These are phyloP conservation scores for Crocidura indochinensis DNA, from an alignment of 2,797 vertebrate genomes.

Conservation along the genomic window DNA sequence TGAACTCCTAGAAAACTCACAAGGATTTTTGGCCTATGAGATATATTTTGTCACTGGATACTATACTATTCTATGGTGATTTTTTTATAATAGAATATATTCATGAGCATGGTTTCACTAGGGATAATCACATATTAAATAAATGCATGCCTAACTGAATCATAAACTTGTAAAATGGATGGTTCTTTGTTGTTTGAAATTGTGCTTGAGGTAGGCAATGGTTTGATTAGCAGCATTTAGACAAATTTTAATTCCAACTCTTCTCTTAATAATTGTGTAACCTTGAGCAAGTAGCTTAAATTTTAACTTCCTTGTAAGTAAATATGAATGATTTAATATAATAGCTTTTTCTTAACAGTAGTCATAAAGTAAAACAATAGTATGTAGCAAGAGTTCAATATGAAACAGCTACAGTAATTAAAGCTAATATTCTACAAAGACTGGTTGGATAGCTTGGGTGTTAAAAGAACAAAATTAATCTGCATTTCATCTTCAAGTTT, in stretches of 20 bases:
- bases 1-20: background rate
- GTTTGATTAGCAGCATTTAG: conserved; percentile 33
- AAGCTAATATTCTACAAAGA: conserved; percentile 53
- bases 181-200: conserved; percentile 34
- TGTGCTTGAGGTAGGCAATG: conserved; percentile 58
- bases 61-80: conserved; percentile 48
- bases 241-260: conserved; percentile 45
- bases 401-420: conserved; percentile 41
- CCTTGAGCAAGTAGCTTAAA: conserved; percentile 40
- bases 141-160: conserved; percentile 47
- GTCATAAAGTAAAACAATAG: conserved; percentile 45
- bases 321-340: conserved; percentile 44
- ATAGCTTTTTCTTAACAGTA: conserved; percentile 49
- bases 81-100: conserved; percentile 52
- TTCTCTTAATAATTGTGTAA: conserved; percentile 66
- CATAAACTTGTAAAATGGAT: conserved; percentile 40
- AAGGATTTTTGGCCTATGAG: conserved; percentile 9
- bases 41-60: conserved; percentile 66
- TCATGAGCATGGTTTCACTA: conserved; percentile 50
- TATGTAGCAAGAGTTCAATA: conserved; percentile 54
- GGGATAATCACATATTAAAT: conserved; percentile 57
- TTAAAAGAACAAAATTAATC: conserved; percentile 56
- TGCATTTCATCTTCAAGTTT: conserved; percentile 39
- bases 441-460: conserved; percentile 48
- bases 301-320: conserved; percentile 52